phyloP scores from a whole-genome alignment of 1,140 invertebrate genomes.

The Drosophila obscura region DNA sequence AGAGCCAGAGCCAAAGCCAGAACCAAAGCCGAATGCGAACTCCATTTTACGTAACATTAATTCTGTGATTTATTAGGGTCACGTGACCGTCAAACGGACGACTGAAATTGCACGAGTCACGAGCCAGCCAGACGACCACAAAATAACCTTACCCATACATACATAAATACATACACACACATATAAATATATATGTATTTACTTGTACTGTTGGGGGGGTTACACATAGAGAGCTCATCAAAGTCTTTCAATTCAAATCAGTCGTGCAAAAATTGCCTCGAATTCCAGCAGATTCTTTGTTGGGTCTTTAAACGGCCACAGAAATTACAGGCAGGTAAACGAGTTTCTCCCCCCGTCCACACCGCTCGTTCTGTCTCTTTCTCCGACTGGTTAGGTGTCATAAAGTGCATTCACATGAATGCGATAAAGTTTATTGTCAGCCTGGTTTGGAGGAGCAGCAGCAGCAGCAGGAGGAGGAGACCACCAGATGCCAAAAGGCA shows the following conservation, averaged over 20 bases:
- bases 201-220: no score
- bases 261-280: conserved; percentile 52
- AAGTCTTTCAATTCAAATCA: conserved; percentile 54
- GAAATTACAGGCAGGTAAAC: conserved; percentile 57
- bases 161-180: neutral
- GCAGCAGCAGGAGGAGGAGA: conserved; percentile 8
- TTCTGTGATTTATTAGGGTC: conserved; percentile 84
- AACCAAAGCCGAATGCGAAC: conserved; percentile 48
- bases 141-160: conserved; percentile 50
- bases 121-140: conserved; percentile 67
- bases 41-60: conserved; percentile 84
- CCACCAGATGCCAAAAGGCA: conserved; percentile 39
- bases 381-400: conserved; percentile 71
- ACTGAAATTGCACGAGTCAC: conserved; percentile 68
- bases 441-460: conserved; percentile 25
- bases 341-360: conserved; percentile 41
- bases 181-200: no score
- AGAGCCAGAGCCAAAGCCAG: neutral
- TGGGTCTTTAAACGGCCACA: conserved; percentile 21
- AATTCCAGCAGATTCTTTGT: conserved; percentile 46
- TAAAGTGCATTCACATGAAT: conserved; percentile 82
- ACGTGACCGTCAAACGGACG: conserved; percentile 83
- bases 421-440: conserved; percentile 83
- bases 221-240: conserved; percentile 38
- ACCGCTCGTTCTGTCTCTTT: conserved; percentile 26